Evolutionary conservation across 2,113 vertebrate genomes (phyloP), one percentile per base, ranked within the genome.

Genomic region (Bubo blakistoni): DNA sequence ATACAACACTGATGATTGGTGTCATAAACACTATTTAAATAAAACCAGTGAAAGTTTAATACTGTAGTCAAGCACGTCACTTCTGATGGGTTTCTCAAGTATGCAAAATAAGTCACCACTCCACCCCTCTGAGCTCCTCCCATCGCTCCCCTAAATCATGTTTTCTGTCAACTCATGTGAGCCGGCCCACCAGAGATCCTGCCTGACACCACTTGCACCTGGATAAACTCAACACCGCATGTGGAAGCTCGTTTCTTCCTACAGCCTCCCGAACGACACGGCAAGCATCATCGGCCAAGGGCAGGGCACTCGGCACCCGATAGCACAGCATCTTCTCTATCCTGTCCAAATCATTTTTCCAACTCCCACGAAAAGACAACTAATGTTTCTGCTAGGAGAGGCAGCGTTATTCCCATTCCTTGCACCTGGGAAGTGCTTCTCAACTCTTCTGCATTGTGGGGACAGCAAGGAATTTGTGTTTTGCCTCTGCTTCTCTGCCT

Each of bases 211-310:
- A 5, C 10, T 34, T 5, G 2, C 57, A 16, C 25, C 63, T 9
- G 16, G 59, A 46, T 7, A 34, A 86, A n/a, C 32, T 63, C 61
- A 63, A 22, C 17, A n/a, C 9, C 1, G 0, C 25, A 4, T 0
- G 2, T 30, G 15, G 24, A 36, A 77, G 18, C 27, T 72, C 62
- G 19, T 49, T 74, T 46, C 70, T 51, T n/a, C 79, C 29, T 0
- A 7, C 21, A 72, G 19, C 22, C n/a, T 78, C 73, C 10, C 51
- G 49, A 65, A 42, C 1, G 0, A 34, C 30, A 26, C 0, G 0
- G 44, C 29, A 61, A 61, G 26, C 20, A 44, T 10, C 47, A 17
- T 4, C 47, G n/a, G 29, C 57, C 38, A 13, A 59, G 29, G 44
- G 16, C 44, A 92, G 24, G 36, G 11, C 49, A 24, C 47, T 29